Percentiles rank a stretch among this genome's conserved stretches.
Conservation (phyloP, 2,888 invertebrate species). For the Escarpia spicata region DNA sequence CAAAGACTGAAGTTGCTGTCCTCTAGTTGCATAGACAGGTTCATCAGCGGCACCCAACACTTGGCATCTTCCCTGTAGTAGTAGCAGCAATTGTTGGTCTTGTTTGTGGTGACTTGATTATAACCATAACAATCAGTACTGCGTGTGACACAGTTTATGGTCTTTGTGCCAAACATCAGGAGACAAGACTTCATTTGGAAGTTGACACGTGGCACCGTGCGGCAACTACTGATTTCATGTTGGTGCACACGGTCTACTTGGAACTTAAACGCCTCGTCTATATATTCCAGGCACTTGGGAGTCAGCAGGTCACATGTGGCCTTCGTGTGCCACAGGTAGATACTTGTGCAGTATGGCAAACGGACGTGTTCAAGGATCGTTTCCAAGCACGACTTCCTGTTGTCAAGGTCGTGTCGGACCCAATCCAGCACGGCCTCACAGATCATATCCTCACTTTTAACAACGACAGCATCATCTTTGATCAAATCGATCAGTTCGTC, state of each 20-base stretch:
- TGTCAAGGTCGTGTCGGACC: conserved; percentile 27
- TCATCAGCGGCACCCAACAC: conserved; percentile 36
- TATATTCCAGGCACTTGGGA: conserved; percentile 17
- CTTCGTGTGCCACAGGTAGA: conserved; percentile 36
- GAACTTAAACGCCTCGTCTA: conserved; percentile 35
- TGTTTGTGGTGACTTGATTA: background rate
- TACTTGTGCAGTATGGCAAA: conserved; percentile 34
- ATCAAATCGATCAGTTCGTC: conserved; percentile 38
- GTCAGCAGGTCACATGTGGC: conserved; percentile 20
- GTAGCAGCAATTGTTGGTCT: conserved; percentile 35
- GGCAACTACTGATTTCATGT: conserved; percentile 26
- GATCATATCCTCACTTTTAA: conserved; percentile 36
- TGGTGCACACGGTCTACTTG: conserved; percentile 37
- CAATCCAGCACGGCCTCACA: conserved; percentile 36
- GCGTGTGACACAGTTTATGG: conserved; percentile 20
- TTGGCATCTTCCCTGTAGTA: conserved; percentile 31
- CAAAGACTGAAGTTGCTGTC: conserved; percentile 35
- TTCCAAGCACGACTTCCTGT: conserved; percentile 24
- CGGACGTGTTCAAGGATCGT: conserved; percentile 29
- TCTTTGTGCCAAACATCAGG: conserved; percentile 35
- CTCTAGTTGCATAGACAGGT: conserved; percentile 33
- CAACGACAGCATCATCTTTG: conserved; percentile 33
- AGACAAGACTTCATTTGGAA: conserved; percentile 23
- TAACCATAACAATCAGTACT: background rate
- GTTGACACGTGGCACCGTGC: conserved; percentile 28